Base-by-base conservation (phyloP, 2,888 invertebrate species). In the Seira sanloemensis region DNA sequence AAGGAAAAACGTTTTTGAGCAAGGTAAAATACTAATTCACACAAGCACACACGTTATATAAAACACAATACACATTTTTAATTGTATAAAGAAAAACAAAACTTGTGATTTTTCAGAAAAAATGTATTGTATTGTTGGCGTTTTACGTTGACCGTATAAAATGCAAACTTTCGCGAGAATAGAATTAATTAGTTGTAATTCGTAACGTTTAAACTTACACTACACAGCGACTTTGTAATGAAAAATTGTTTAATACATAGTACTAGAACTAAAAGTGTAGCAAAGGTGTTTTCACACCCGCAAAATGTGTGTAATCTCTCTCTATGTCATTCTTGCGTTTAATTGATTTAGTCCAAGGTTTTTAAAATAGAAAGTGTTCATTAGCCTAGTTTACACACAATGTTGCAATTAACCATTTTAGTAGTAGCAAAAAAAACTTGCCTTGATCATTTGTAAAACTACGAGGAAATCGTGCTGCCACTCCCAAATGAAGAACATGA, bases 121-220 rank as follows among this genome's bases (percentile, higher is more conserved):
- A n/a, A n/a, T n/a, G n/a, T n/a, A 23, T 26, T 21, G 78, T 82
- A 77, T 77, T 82, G 82, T 77, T 82, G 77, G 77, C 82, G 77
- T n/a, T n/a, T 82, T 82, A 67, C 82, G 82, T 82, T 82, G 82
- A 82, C 71, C 82, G 82, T 77, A 67, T 77, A n/a, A n/a, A 77
- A 82, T 82, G 77, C 82, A 82, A 82, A 82, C 71, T 76, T 21
- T 73, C 71, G 54, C 75, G 75, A 76, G 58, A 62, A 81, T 67
- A 54, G 54, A 16, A 72, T n/a, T 24, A 24, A 54, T 26, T 54
- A 4, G 24, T 72, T 72, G 26, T 58, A 16, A 23, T 72, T 72
- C 26, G 18, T 54, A 54, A 69, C n/a, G n/a, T n/a, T 37, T 46
- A 12, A 9, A 27, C 37, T 12, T 21, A 37, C 46, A 62, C 9